A percentile compares a stretch with the other conserved stretches of the same genome.
phyloP scores from a whole-genome alignment of 2,797 vertebrate species.

The Acrossocheilus wenchowensis region DNA sequence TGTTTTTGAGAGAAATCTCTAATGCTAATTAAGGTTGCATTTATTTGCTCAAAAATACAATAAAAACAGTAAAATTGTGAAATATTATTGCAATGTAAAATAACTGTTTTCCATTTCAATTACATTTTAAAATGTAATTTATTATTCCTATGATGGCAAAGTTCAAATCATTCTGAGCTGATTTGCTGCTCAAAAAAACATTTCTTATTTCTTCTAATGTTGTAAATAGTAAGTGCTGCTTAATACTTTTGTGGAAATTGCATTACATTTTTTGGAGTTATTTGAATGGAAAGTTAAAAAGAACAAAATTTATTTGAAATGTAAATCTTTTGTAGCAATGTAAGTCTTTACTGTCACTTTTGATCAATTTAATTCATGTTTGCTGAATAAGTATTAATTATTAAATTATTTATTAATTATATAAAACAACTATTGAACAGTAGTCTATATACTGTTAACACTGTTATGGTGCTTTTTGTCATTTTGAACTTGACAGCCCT shows the following conservation, averaged over 20 bases:
- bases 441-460: not conserved
- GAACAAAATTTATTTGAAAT: too few relatives aligned
- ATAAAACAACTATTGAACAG: not conserved
- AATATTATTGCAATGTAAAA: not conserved
- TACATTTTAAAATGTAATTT: not conserved
- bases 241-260: not conserved
- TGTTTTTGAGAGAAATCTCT: not conserved
- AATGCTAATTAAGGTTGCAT: not conserved
- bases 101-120: not conserved
- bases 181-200: too few relatives aligned
- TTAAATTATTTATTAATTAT: not conserved
- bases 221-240: not conserved
- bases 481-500: not conserved
- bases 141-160: not conserved
- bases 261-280: not conserved
- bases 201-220: not conserved
- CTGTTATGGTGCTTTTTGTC: not conserved
- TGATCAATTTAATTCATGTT: not conserved
- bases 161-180: too few relatives aligned
- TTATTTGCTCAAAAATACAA: not conserved
- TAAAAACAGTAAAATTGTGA: not conserved
- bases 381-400: not conserved
- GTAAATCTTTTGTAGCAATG: not conserved
- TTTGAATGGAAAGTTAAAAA: not conserved
- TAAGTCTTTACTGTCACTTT: not conserved